Base-by-base conservation (phyloP, 1,140 invertebrate species). In the Thaumetopoea pityocampa region DNA sequence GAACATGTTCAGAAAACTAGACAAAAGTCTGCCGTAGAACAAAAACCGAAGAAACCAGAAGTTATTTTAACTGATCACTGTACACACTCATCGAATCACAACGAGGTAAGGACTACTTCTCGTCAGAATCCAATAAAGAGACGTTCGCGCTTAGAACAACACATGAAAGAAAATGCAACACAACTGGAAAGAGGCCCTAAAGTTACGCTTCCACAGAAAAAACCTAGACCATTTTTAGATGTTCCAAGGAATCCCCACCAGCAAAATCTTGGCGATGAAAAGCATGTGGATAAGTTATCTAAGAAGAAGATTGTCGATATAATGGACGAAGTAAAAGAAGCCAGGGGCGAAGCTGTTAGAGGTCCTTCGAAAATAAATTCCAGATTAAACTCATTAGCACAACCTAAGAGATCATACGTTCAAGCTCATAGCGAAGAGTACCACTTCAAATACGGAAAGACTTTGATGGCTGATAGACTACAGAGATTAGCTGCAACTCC, bases 291-390 rank as follows among this genome's bases (percentile, higher is more conserved):
- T 15, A 69, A 42, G 28, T 12, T 26, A 3, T 36, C 41, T 9
- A 65, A 45, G 47, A 70, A 63, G 26, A 72, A 69, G 45, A 41
- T 76, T 20, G 23, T 34, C 14, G 77, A 80, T 33, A 57, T 79
- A 26, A 61, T 77, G 26, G 77, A 81, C 20, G 77, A 81, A 42
- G 67, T 55, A 1, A 80, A 77, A 51, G 80, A 84, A 57, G 57
- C 74, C 2, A 62, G 68, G 23, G 77, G 77, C 3, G 77, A 84
- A 53, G 77, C 77, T 2, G 68, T 84, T 4, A 53, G 68, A 24
- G 77, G 80, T 4, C 78, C 78, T 18, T 47, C 68, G 3, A 77
- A 67, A 49, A 47, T 48, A 20, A 54, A 36, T 28, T 56, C 70
- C 6, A 67, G 80, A 22, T 44, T 84, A 7, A 60, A 79, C 29